Evolutionary conservation across 1,140 invertebrate genomes (phyloP).

Genomic region (Orchestia grillus): DNA sequence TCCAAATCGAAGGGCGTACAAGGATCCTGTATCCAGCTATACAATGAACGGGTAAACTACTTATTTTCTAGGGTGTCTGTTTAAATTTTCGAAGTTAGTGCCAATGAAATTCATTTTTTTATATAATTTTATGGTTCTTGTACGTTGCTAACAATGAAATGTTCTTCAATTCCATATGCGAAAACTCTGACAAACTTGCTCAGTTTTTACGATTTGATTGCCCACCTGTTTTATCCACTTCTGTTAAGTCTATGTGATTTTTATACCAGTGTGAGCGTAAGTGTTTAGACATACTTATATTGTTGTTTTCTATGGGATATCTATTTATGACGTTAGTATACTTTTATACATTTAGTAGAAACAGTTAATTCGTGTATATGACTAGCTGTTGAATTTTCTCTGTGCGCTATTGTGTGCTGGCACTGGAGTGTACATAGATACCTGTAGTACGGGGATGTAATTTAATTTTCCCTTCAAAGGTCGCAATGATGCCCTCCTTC

Average conservation of each 20-base stretch:
- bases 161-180: background rate
- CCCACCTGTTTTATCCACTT: background rate
- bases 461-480: background rate
- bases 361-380: background rate
- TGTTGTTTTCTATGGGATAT: slow-evolving; percentile 35
- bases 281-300: background rate
- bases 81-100: background rate
- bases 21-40: background rate
- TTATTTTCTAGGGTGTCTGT: background rate
- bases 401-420: background rate
- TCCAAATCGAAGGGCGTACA: background rate
- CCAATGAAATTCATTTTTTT: background rate
- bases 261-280: background rate
- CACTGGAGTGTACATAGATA: background rate
- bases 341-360: slow-evolving; percentile 14
- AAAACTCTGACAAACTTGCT: background rate
- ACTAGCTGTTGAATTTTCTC: background rate
- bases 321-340: background rate
- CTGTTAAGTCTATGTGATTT: slow-evolving; percentile 40
- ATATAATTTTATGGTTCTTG: background rate
- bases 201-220: background rate
- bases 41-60: background rate
- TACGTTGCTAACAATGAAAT: background rate
- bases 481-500: background rate
- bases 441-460: background rate